A percentile compares a stretch with the other conserved stretches of the same genome.
Conservation (phyloP, 2,888 invertebrate species). For the Uropetala carovei region DNA sequence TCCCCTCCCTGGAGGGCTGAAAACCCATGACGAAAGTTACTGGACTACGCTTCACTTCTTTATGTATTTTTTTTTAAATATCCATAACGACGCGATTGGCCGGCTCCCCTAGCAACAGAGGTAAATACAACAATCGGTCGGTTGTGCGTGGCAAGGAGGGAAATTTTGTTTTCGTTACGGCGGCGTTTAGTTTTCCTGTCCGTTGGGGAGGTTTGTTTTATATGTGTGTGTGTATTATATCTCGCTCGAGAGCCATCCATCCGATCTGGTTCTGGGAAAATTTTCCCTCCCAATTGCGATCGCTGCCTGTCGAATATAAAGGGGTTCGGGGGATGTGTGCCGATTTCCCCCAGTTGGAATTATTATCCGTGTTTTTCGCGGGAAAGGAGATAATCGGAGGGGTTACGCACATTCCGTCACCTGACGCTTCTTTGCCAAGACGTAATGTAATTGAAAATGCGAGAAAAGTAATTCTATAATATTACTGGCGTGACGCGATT, state of each 20-base stretch:
- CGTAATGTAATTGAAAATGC: no score
- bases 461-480: no score
- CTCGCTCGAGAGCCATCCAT: neutral
- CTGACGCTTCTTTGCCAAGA: no score
- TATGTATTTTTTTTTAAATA: neutral
- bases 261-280: neutral
- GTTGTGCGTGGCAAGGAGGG: neutral
- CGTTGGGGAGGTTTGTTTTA: neutral
- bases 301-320: neutral
- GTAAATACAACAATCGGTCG: conserved; percentile 35
- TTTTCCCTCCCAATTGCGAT: neutral
- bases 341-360: no score
- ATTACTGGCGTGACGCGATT: no score
- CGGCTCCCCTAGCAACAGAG: conserved; percentile 40
- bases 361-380: no score
- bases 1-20: neutral
- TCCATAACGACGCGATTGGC: conserved; percentile 4
- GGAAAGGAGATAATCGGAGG: no score
- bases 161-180: neutral
- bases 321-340: neutral
- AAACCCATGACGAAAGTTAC: conserved; percentile 42
- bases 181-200: neutral
- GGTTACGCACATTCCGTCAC: no score
- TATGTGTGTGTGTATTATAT: no score
- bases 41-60: neutral